Base-by-base conservation (phyloP, 1,140 invertebrate species). In the Drosophila kurseongensis region DNA sequence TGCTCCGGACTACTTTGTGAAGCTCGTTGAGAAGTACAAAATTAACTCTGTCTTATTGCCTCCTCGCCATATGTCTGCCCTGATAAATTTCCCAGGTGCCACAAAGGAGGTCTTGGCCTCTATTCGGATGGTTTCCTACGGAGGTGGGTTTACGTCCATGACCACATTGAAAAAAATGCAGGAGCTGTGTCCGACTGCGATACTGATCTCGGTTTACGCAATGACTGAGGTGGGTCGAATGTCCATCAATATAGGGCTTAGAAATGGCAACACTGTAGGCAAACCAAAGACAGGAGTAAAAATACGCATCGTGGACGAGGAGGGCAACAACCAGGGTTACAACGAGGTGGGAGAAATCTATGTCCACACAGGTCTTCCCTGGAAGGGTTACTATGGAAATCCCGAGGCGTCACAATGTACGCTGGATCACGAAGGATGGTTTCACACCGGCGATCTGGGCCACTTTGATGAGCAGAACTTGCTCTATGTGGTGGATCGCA, bases 401-500 rank as follows among this genome's bases (percentile, higher is more conserved):
- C 92, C 93, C 0, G 89, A 95, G 63, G 95, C 94, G 9, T 95
- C 95, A 0, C 93, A 91, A 2, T 92, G 93, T n/a, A 85, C 91
- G 8, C 93, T 93, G 67, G 93, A 94, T 58, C 83, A 94, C 50
- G 94, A 95, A 38, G 95, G 96, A n/a, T 97, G 95, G 94, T 91
- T 96, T 13, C 94, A 95, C 71, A 95, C 96, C 12, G 96, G 96
- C n/a, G 96, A 97, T 84, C 88, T 97, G 48, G 94, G 95, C 9
- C 95, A 95, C 78, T 94, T 94, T 56, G 95, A 97, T 62, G 93
- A 95, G 7, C 92, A 95, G 14, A 93, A 93, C 2, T 94, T 92
- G 60, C 94, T 96, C 65, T 96, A 92, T 65, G 94, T 96, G 71
- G 94, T 96, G 0, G 96, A 97, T 77, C 92, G 96, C 44, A 82